A percentile compares a stretch with the other conserved stretches of the same genome.
Evolutionary conservation across 2,113 vertebrate genomes (phyloP).

Genomic region (Lophius piscatorius): DNA sequence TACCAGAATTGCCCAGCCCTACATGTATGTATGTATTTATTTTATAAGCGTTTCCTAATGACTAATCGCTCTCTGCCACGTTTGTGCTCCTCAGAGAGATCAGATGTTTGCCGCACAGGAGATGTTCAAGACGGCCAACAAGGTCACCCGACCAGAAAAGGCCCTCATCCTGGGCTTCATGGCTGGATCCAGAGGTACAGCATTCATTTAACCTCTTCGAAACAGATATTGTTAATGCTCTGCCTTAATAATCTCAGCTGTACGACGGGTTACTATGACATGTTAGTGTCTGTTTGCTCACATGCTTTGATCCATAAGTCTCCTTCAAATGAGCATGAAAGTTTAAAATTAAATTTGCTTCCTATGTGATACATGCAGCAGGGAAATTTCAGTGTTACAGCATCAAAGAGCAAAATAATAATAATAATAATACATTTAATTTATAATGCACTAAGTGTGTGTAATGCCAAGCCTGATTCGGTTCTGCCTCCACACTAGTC

Average conservation of each 20-base stretch:
- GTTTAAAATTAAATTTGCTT: neutral
- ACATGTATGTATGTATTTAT: no score
- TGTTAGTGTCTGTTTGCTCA: neutral
- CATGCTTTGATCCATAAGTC: neutral
- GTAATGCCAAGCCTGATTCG: no score
- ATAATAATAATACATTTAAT: no score
- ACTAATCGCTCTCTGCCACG: neutral
- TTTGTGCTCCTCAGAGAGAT: conserved; percentile 83
- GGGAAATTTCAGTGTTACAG: no score
- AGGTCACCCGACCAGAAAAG: conserved; percentile 96
- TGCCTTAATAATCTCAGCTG: neutral
- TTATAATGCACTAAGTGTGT: no score
- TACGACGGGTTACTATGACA: neutral
- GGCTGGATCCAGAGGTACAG: conserved; percentile 94
- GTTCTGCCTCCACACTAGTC: no score
- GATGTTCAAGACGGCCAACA: conserved; percentile 99
- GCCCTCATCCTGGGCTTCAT: conserved; percentile 98
- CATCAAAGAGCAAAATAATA: no score
- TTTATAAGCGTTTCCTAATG: neutral
- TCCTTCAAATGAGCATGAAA: neutral
- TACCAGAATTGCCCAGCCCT: no score
- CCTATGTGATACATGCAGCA: no score
- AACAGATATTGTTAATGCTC: neutral
- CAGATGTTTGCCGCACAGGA: conserved; percentile 98
- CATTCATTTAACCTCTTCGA: no score